phyloP scores from a whole-genome alignment of 2,888 invertebrate genomes.

The Tethea ocularis region DNA sequence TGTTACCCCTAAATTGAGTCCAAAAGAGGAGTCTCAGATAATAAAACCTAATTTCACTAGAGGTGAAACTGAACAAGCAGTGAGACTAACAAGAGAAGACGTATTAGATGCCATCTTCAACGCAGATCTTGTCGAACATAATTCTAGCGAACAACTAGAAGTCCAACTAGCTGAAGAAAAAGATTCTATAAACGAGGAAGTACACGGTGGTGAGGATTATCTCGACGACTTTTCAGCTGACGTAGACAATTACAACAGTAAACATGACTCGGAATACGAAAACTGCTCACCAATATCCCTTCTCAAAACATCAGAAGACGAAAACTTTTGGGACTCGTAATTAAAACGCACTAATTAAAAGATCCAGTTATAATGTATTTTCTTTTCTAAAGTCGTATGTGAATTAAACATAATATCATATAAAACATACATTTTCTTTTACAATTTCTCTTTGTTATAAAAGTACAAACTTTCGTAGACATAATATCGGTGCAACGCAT shows the following conservation, averaged over 20 bases:
- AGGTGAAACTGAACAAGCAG: constrained; percentile 35
- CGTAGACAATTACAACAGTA: constrained; percentile 61
- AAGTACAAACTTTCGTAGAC: constrained; percentile 75
- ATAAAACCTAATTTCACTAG: constrained; percentile 11
- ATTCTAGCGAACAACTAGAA: constrained; percentile 46
- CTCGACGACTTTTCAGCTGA: constrained; percentile 63
- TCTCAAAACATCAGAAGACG: constrained; percentile 60
- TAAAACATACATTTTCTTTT: constrained; percentile 64
- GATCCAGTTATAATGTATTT: constrained; percentile 71
- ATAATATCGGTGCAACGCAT: constrained; percentile 46
- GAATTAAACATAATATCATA: constrained; percentile 66
- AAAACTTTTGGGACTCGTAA: constrained; percentile 69
- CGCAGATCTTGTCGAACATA: constrained; percentile 34
- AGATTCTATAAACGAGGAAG: constrained; percentile 36
- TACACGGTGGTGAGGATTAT: constrained; percentile 42
- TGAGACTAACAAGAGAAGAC: constrained; percentile 44
- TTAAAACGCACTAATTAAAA: constrained; percentile 39
- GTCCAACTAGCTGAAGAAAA: constrained; percentile 40
- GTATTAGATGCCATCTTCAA: constrained; percentile 53
- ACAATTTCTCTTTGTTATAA: constrained; percentile 67
- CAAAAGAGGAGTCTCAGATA: constrained; percentile 32
- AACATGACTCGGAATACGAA: constrained; percentile 39
- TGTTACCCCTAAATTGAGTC: constrained; percentile 59
- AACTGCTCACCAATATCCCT: constrained; percentile 58
- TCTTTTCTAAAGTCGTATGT: constrained; percentile 54